Evolutionary conservation across 2,888 invertebrate genomes (phyloP), one percentile per base, ranked within the genome.

Genomic region (Dicycla oo): DNA sequence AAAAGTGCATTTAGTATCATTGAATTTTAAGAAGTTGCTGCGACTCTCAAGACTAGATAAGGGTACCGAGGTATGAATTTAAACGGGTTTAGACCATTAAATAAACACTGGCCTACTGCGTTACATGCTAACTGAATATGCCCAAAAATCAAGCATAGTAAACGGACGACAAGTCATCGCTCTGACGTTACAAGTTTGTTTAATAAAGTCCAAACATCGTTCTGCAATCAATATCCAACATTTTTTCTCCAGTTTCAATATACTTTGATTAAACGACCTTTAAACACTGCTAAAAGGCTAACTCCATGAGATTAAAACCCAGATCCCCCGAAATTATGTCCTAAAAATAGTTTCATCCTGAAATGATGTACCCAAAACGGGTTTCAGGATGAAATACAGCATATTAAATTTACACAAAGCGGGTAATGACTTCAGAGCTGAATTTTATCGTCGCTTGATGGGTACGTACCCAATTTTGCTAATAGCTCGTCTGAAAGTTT

Each of bases 381-480:
- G 57, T 63, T 64, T 1, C 30, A 45, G 75, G 38, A 65, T 72
- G 68, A 79, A 79, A 78, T 54, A 68, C 71, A 79, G 78, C 66
- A 57, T 81, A 78, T 80, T 78, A 78, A 69, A 66, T 71, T 77
- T 72, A 69, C 69, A 72, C 54, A 67, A 71, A 58, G 53, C 26
- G 67, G 65, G 34, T 80, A 78, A 80, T 60, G 73, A 69, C 20
- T 60, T 57, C 56, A 18, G 60, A 49, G 56, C 56, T 34, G 69
- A 67, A 74, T 81, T 82, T 83, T 83, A 83, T 83, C 69, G 75
- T 51, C 51, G 54, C 64, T 72, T 73, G 63, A 69, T 75, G 84
- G 78, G 69, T 67, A 18, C 58, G 73, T 73, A 81, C 81, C 83
- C 85, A 86, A 89, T 88, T 87, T 87, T 72, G 82, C 69, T 87